These are phyloP conservation scores for Takifugu flavidus DNA, from an alignment of 2,113 vertebrate species.

Conservation along the genomic window DNA sequence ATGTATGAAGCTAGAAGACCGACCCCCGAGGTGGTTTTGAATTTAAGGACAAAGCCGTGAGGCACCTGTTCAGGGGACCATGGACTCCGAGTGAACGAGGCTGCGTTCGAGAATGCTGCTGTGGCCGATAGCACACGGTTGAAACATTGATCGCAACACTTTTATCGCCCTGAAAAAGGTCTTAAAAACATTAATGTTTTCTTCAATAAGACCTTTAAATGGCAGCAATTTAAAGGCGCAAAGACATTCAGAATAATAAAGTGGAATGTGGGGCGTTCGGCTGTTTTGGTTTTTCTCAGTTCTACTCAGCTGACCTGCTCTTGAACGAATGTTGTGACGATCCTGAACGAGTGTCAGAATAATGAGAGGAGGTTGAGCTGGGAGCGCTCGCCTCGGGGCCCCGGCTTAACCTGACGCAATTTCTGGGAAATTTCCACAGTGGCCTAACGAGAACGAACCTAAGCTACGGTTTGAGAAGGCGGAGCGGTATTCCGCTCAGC, in stretches of 20 bases:
- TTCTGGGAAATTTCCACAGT: constrained; percentile 50
- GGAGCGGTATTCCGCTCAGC: too few relatives aligned
- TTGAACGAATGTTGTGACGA: constrained; percentile 41
- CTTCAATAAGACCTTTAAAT: not conserved
- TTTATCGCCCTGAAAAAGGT: not conserved
- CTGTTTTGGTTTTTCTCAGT: not conserved
- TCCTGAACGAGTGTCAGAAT: constrained; percentile 40
- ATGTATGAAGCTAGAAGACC: too few relatives aligned
- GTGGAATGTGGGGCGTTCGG: constrained; percentile 12
- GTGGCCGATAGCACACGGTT: too few relatives aligned
- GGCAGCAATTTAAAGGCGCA: not conserved
- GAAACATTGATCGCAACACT: too few relatives aligned
- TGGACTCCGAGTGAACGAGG: too few relatives aligned
- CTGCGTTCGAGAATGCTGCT: too few relatives aligned
- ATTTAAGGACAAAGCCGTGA: too few relatives aligned
- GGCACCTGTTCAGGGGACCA: too few relatives aligned
- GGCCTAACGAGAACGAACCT: constrained; percentile 13
- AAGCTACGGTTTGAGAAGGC: constrained; percentile 12
- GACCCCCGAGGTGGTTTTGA: too few relatives aligned
- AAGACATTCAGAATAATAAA: too few relatives aligned
- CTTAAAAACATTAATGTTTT: not conserved
- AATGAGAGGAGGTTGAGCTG: constrained; percentile 43
- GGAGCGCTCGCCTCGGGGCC: constrained; percentile 38
- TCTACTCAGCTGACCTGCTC: constrained; percentile 3
- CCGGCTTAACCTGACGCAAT: constrained; percentile 62